Conservation (phyloP, 2,113 vertebrate species). For the Gavialis gangeticus region DNA sequence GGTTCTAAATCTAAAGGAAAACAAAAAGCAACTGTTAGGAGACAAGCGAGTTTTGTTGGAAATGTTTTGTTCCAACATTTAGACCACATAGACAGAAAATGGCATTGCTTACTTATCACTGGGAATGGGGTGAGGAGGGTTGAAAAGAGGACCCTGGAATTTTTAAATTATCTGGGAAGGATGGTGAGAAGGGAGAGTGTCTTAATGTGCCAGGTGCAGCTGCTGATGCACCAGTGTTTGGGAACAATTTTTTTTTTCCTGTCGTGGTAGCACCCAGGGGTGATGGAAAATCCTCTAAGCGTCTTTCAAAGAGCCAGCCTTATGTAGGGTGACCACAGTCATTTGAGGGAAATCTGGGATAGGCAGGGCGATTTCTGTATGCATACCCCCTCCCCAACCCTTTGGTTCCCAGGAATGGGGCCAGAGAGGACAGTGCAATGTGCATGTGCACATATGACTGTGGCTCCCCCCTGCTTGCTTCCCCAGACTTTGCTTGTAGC, state of each 20-base stretch:
- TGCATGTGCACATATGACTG: too few relatives aligned
- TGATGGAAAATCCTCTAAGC: too few relatives aligned
- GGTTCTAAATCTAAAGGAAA: too few relatives aligned
- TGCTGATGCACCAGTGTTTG: not conserved
- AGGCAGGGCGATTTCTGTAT: too few relatives aligned
- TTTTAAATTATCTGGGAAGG: not conserved
- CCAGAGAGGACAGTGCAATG: too few relatives aligned
- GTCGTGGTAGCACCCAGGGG: not conserved
- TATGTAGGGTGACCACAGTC: too few relatives aligned
- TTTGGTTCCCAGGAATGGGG: too few relatives aligned
- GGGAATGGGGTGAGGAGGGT: not conserved
- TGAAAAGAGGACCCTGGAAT: not conserved
- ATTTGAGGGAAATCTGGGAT: too few relatives aligned
- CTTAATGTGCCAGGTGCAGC: not conserved
- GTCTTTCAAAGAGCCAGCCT: too few relatives aligned
- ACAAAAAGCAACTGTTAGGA: not conserved
- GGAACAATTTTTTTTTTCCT: not conserved
- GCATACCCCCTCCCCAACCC: too few relatives aligned
- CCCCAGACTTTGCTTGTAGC: too few relatives aligned
- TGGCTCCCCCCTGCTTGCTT: too few relatives aligned
- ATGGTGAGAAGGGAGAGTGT: not conserved
- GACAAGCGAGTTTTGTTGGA: not conserved
- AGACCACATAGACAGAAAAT: not conserved
- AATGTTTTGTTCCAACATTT: not conserved
- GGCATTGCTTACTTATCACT: not conserved